Conservation (phyloP, 2,888 invertebrate species). For the Papilio demoleus region DNA sequence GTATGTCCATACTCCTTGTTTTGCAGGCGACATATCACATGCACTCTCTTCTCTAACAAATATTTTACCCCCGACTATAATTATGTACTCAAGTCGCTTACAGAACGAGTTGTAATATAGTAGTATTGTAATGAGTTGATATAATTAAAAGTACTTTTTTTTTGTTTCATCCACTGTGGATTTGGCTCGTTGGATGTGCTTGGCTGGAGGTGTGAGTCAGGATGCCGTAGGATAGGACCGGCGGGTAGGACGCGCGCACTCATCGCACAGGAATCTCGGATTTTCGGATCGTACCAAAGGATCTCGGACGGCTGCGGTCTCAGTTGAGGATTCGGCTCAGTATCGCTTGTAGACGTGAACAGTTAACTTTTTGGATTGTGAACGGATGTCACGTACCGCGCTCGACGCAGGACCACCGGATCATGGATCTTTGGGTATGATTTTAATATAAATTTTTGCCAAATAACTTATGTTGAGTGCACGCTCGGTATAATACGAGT, state of each 20-base stretch:
- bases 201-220: slow-evolving; percentile 73
- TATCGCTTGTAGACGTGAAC: slow-evolving; percentile 30
- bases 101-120: slow-evolving; percentile 41
- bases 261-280: slow-evolving; percentile 53
- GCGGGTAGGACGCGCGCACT: slow-evolving; percentile 49
- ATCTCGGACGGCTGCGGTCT: slow-evolving; percentile 44
- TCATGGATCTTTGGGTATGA: slow-evolving; percentile 79
- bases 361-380: slow-evolving; percentile 42
- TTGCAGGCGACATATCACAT: slow-evolving; percentile 25
- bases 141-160: slow-evolving; percentile 78
- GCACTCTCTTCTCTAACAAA: slow-evolving; percentile 24
- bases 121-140: slow-evolving; percentile 44
- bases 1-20: slow-evolving; percentile 19
- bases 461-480: slow-evolving; percentile 78
- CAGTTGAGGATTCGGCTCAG: slow-evolving; percentile 37
- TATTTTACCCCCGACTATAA: slow-evolving; percentile 7
- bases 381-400: slow-evolving; percentile 32
- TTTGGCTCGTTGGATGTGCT: slow-evolving; percentile 76
- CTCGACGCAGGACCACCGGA: slow-evolving; percentile 54
- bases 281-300: slow-evolving; percentile 61
- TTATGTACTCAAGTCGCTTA: slow-evolving; percentile 32
- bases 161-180: slow-evolving; percentile 84
- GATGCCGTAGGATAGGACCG: slow-evolving; percentile 52
- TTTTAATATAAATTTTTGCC: slow-evolving; percentile 70
- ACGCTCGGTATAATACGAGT: slow-evolving; percentile 66